Base-by-base conservation (phyloP, 2,888 invertebrate genomes). In the Chloroclysta siterata region DNA sequence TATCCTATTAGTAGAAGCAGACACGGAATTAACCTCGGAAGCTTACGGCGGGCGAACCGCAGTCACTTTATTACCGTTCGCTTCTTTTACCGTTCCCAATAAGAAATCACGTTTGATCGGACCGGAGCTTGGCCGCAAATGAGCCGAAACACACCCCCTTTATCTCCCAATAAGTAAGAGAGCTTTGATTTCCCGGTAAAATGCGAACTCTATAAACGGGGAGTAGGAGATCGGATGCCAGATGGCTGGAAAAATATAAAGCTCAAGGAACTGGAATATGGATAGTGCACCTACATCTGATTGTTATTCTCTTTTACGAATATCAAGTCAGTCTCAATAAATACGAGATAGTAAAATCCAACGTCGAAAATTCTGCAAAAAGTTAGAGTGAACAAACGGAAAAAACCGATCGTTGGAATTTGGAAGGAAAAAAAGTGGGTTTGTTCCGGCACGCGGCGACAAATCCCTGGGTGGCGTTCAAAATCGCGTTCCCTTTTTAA, bases 401-500 rank as follows among this genome's bases (percentile, higher is more conserved):
- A 78, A 74, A 76, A 73, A 73, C 68, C 70, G 73, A 72, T 72
- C 75, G 77, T 54, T 64, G 78, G 79, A 83, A 81, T 85, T 86
- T 83, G 81, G 77, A 77, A 76, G 70, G 77, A 77, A 79, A n/a
- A 80, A 81, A 82, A 81, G 77, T 74, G 76, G 84, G 82, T 83
- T 85, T 80, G 80, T 82, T 81, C 79, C 78, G 81, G 74, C 78
- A 76, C 74, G 77, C 78, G 74, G 70, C 78, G 79, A 80, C 84
- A 84, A 88, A 83, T 91, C 90, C 92, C 92, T 77, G 62, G 86
- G 78, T 81, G 84, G 72, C 82, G 80, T 87, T 91, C 87, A 85
- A 89, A 92, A 89, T 90, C 89, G 87, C 85, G 88, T 87, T 87
- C 89, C 86, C 88, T 89, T 89, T 88, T 91, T 89, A 90, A 92